Percentiles rank a stretch among this genome's conserved stretches.
Conservation (phyloP, 64 coral and sea anemone genomes). For the Acropora tenuis region DNA sequence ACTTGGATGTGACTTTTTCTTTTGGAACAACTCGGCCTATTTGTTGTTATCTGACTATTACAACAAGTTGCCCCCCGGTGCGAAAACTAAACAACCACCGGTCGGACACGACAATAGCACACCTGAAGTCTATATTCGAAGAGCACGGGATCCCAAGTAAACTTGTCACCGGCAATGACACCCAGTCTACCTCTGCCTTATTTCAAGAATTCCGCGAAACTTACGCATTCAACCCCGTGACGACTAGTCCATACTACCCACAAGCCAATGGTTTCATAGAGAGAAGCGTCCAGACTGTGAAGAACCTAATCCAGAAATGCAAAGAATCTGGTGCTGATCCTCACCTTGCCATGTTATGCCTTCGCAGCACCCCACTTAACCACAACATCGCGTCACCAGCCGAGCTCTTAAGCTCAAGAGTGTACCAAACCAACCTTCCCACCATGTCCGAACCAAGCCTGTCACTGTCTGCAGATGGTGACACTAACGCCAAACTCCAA, state of each 20-base stretch:
- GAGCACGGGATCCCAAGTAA: constrained; percentile 46
- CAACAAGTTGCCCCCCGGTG: constrained; percentile 56
- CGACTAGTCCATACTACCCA: constrained; percentile 52
- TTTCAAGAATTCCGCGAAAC: constrained; percentile 50
- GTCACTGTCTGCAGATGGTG: not conserved
- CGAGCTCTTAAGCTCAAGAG: constrained; percentile 59
- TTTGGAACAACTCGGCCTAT: constrained; percentile 52
- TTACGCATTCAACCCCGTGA: constrained; percentile 38
- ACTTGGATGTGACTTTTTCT: constrained; percentile 47
- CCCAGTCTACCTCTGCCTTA: constrained; percentile 55
- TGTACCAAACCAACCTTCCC: constrained; percentile 64
- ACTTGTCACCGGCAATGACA: constrained; percentile 51
- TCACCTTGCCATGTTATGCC: no score
- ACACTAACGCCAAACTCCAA: constrained; percentile 41
- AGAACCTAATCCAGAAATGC: constrained; percentile 55
- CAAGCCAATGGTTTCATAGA: constrained; percentile 63
- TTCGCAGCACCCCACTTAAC: constrained; percentile 60
- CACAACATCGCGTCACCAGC: constrained; percentile 50
- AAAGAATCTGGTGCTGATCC: constrained; percentile 68
- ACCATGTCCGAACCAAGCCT: constrained; percentile 28
- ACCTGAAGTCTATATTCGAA: constrained; percentile 48
- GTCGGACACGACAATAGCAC: constrained; percentile 25
- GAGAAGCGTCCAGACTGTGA: constrained; percentile 23
- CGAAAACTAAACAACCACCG: constrained; percentile 36
- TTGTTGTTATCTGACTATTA: constrained; percentile 45